phyloP scores from a whole-genome alignment of 2,113 vertebrate species.

The Psephotus haematonotus region DNA sequence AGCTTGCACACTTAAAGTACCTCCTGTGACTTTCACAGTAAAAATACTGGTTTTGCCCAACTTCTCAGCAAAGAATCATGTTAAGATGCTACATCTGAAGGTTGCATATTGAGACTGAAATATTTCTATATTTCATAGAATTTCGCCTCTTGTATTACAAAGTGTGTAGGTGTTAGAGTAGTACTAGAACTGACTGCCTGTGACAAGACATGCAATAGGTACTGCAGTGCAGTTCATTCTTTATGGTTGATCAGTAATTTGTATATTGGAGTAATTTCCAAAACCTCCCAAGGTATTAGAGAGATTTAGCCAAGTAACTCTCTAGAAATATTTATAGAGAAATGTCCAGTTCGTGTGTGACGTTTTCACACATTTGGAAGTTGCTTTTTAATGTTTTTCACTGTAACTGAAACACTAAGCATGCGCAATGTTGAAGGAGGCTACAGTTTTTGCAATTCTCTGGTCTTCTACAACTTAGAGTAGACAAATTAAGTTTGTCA shows the following conservation, averaged over 20 bases:
- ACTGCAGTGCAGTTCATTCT: background rate
- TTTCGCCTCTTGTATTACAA: background rate
- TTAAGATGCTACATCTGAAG: background rate
- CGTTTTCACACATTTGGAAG: background rate
- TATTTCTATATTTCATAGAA: background rate
- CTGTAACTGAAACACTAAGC: background rate
- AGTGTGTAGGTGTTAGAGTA: background rate
- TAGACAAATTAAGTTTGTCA: background rate
- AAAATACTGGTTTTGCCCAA: background rate
- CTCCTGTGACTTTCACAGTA: accelerated
- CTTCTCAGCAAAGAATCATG: background rate
- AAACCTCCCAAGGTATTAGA: background rate
- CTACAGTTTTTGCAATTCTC: background rate
- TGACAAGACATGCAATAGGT: background rate
- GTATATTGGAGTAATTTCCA: background rate
- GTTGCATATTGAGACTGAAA: accelerated
- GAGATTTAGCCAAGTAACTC: background rate
- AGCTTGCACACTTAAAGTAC: background rate
- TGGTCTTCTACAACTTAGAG: background rate
- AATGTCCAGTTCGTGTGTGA: accelerated
- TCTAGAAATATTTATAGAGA: background rate
- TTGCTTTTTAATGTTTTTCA: background rate
- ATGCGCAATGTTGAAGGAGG: background rate
- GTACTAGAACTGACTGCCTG: background rate
- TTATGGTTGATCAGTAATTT: background rate